A percentile compares a stretch with the other conserved stretches of the same genome.
Evolutionary conservation across 2,113 vertebrate genomes (phyloP).

Genomic region (Bubalus kerabau): DNA sequence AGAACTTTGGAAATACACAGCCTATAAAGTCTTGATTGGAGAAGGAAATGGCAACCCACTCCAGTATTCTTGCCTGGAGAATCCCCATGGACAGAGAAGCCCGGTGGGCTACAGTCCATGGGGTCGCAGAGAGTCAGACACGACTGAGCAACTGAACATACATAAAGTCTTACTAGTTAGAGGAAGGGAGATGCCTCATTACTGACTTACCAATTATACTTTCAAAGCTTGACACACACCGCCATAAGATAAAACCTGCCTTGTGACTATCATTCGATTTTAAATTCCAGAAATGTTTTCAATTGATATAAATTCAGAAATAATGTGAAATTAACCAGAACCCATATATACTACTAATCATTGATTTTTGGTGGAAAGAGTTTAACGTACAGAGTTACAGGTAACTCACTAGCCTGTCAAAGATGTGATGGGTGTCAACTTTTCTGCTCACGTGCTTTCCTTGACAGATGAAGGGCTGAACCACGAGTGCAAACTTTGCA

Average conservation of each 20-base stretch:
- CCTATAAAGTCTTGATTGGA: neutral
- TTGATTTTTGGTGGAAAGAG: neutral
- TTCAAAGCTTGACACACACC: neutral
- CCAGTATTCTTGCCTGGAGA: neutral
- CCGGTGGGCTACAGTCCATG: neutral
- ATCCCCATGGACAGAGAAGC: neutral
- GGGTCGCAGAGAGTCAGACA: neutral
- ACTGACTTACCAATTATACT: neutral
- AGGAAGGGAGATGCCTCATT: neutral
- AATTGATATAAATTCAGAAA: neutral
- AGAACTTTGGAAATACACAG: neutral
- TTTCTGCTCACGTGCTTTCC: constrained; percentile 60
- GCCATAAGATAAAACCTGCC: neutral
- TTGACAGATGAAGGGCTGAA: constrained; percentile 96
- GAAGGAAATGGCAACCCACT: neutral
- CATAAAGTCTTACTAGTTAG: neutral
- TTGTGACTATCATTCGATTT: neutral
- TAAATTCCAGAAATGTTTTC: constrained; percentile 29
- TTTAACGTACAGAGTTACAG: neutral
- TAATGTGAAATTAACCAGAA: neutral
- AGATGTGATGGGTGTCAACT: constrained; percentile 29
- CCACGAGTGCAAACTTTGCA: constrained; percentile 99
- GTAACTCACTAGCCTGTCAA: neutral
- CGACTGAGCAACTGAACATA: neutral
- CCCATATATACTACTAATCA: neutral